Base-by-base conservation (phyloP, 1,140 invertebrate genomes). In the Probaryconus sp. region DNA sequence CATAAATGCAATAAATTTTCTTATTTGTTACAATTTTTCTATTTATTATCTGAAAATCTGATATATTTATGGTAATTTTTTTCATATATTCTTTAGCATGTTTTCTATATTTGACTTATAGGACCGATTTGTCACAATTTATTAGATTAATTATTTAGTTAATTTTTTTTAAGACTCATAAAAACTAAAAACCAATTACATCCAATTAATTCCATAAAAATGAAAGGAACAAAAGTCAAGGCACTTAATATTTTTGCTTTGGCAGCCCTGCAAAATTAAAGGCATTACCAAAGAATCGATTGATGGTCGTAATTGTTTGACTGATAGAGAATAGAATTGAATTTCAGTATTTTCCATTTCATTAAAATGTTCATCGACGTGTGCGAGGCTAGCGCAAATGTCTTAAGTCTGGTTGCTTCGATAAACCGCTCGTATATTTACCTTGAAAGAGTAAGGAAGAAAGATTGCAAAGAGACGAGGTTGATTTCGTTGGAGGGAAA, bases 381-480 rank as follows among this genome's bases (percentile, higher is more conserved):
- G 55, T 10, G 53, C 47, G 24, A 65, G 60, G 61, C 53, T 40
- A 47, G 60, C 61, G 60, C 60, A 63, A 74, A 75, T 75, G 58
- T 68, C 63, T 63, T 68, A 55, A 75, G 56, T 61, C 51, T 48
- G 64, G 51, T 40, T 75, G 72, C 64, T 42, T 64, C 72, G 60
- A 60, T 70, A 65, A 76, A 76, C 65, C 65, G 61, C 56, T 70
- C 65, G 65, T 70, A 67, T 76, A 70, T 76, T 76, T 76, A 70
- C 73, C 53, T 70, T 70, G 51, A 58, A 74, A 51, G 55, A 58
- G 65, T 61, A 67, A 70, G 65, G 55, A 69, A 70, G 65, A 70
- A 76, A 70, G 67, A 76, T 76, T 67, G 73, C 65, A 28, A 45
- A 38, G 26, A 65, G 65, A 63, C 56, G 71, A 68, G 71, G 50